These are phyloP conservation scores for Dreissena polymorpha DNA, from an alignment of 1,140 invertebrate species.

Conservation along the genomic window DNA sequence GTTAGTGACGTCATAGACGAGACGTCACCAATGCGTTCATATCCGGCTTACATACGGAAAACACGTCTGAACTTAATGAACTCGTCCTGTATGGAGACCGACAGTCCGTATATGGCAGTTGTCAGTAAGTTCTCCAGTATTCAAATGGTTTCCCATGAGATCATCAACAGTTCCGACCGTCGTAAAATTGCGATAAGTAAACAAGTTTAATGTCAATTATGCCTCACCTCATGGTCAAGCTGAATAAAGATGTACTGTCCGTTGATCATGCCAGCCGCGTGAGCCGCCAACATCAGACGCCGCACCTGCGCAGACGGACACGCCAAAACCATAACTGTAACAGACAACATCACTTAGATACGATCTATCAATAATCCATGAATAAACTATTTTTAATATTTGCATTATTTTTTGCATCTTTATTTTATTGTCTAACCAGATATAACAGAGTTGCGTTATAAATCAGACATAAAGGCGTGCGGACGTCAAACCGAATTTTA, in stretches of 20 bases:
- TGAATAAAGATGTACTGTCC: conserved; percentile 38
- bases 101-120: background rate
- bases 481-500: too few relatives aligned
- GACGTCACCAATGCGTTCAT: conserved; percentile 48
- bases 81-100: conserved; percentile 20
- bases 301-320: conserved; percentile 18
- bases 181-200: too few relatives aligned
- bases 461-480: too few relatives aligned
- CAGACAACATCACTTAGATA: background rate
- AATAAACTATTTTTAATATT: background rate
- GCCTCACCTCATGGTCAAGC: conserved; percentile 36
- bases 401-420: too few relatives aligned
- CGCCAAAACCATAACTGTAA: conserved; percentile 37
- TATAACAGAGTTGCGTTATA: too few relatives aligned
- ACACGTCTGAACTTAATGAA: conserved; percentile 25
- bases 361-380: background rate
- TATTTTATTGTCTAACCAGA: background rate
- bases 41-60: conserved; percentile 57
- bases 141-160: too few relatives aligned
- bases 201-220: too few relatives aligned
- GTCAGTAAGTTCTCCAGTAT: conserved; percentile 37
- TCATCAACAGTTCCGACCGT: too few relatives aligned
- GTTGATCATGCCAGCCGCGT: conserved; percentile 14
- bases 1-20: conserved; percentile 57
- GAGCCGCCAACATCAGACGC: conserved; percentile 26